Base-by-base conservation (phyloP, 2,113 vertebrate genomes). In the Ciconia boyciana region DNA sequence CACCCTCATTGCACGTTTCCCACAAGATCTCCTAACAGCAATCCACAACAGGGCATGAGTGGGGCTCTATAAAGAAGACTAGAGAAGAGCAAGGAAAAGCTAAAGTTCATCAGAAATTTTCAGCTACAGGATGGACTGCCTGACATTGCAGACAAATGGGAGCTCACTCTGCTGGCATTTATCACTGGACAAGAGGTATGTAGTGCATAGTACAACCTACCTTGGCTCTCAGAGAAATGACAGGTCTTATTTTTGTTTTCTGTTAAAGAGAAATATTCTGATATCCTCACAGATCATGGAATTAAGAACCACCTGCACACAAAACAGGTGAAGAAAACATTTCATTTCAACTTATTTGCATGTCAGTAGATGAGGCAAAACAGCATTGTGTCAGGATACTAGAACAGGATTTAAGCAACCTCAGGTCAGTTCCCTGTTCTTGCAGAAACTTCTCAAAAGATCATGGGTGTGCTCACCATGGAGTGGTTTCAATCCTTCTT, bases 381-480 rank as follows among this genome's bases (percentile, higher is more conserved):
- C 6, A 69, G 9, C 18, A 20, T 43, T 60, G 31, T 78, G 19
- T 41, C 46, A 48, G 34, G 18, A 36, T 51, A 46, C 18, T 74
- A 41, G 8, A 71, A 57, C 7, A 76, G 31, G 20, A 57, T 52
- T 48, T 83, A 44, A 15, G 8, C 17, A 58, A 26, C 17, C 8
- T 61, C 3, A 0, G 26, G 32, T 83, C 26, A 62, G 11, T 54
- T 68, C 43, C n/a, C 31, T 31, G 17, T 49, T 87, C 44, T 34
- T 51, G 21, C 9, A 87, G 69, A 77, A 90, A 72, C 48, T 80
- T 80, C 52, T 79, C 44, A 46, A 8, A 65, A 39, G 28, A 60
- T 34, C 0, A 1, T 2, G 1, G 41, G 5, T 28, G 12, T 76
- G 28, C 9, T 87, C 14, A 31, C 8, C 0, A 4, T 36, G 21